phyloP scores from a whole-genome alignment of 2,888 invertebrate genomes.

The Aphelenchoides bicaudatus region DNA sequence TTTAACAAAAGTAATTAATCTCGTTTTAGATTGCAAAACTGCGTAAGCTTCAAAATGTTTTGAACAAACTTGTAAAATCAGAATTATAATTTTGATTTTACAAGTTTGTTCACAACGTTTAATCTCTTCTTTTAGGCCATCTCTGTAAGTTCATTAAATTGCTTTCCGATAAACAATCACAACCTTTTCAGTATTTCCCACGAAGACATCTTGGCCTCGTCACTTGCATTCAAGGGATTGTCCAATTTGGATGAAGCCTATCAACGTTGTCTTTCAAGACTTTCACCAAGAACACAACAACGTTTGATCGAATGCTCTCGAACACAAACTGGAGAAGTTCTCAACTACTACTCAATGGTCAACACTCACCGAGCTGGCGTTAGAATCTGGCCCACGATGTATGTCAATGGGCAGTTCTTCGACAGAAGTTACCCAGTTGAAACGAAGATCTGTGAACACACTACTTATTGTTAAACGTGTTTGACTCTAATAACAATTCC shows the following conservation, averaged over 20 bases:
- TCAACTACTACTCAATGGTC: slow-evolving; percentile 60
- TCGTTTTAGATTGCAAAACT: slow-evolving; percentile 4
- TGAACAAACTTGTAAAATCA: slow-evolving; percentile 6
- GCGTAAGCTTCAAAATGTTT: slow-evolving; percentile 18
- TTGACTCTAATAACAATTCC: too few species aligned
- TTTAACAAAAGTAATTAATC: slow-evolving; percentile 1
- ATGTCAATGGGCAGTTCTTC: slow-evolving; percentile 59
- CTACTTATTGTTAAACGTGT: slow-evolving; percentile 53
- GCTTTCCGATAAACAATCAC: too few species aligned
- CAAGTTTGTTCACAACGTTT: too few species aligned
- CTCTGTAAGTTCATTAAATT: too few species aligned
- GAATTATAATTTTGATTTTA: background rate
- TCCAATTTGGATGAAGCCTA: slow-evolving; percentile 53
- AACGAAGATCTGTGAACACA: slow-evolving; percentile 51
- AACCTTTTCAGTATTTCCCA: slow-evolving; percentile 45
- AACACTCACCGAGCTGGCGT: slow-evolving; percentile 58
- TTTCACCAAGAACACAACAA: slow-evolving; percentile 55
- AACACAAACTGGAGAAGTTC: slow-evolving; percentile 58
- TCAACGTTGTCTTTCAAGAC: slow-evolving; percentile 49
- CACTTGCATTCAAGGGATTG: slow-evolving; percentile 56
- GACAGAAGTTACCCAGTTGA: slow-evolving; percentile 57
- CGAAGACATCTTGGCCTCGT: slow-evolving; percentile 56
- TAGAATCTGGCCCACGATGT: slow-evolving; percentile 58
- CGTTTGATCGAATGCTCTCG: slow-evolving; percentile 52
- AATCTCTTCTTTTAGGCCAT: too few species aligned